Conservation (phyloP, 2,113 vertebrate species). For the Sardina pilchardus region DNA sequence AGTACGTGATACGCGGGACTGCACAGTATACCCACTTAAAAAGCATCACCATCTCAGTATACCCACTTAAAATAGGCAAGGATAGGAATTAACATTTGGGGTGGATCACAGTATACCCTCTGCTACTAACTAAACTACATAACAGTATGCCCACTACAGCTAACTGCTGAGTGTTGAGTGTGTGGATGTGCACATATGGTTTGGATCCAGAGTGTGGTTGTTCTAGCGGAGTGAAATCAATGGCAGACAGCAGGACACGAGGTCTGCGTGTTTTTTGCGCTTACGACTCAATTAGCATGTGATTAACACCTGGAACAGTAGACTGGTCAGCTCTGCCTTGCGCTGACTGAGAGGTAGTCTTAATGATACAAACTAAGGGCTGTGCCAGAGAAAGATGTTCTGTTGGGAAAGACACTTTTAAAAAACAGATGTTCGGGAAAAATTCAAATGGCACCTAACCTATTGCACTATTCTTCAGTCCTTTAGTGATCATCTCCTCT, state of each 20-base stretch:
- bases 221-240: slow-evolving; percentile 48
- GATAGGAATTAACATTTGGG: too few relatives aligned
- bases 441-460: too few relatives aligned
- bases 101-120: too few relatives aligned
- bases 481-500: too few relatives aligned
- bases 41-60: too few relatives aligned
- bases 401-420: neutral
- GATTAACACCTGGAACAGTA: slow-evolving; percentile 63
- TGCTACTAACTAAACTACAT: too few relatives aligned
- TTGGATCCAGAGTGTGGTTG: neutral
- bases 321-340: slow-evolving; percentile 55
- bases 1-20: too few relatives aligned
- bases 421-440: neutral
- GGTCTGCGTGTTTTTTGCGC: slow-evolving; percentile 52
- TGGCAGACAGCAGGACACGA: slow-evolving; percentile 45
- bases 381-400: neutral
- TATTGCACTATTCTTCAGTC: too few relatives aligned
- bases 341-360: neutral
- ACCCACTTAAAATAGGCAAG: too few relatives aligned
- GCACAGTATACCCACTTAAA: too few relatives aligned
- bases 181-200: neutral
- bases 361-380: slow-evolving; percentile 27
- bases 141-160: too few relatives aligned
- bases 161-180: too few relatives aligned
- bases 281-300: slow-evolving; percentile 61